Percentiles rank a stretch among this genome's conserved stretches.
These are phyloP conservation scores for Varanus salvator DNA, from an alignment of 2,113 vertebrate species.

Conservation along the genomic window DNA sequence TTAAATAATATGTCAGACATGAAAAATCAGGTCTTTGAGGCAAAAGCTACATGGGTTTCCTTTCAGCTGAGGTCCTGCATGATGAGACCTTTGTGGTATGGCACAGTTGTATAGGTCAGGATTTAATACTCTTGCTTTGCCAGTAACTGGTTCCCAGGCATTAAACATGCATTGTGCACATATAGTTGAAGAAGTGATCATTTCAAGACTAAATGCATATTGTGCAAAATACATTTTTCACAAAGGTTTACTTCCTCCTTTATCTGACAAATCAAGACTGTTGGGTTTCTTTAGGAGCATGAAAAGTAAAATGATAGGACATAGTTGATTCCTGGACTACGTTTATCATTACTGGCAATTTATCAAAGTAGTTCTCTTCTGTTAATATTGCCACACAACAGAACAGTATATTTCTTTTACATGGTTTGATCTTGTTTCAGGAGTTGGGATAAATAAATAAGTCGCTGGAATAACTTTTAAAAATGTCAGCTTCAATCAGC, in stretches of 20 bases:
- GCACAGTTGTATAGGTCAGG: background rate
- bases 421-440: constrained; percentile 1
- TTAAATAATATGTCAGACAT: background rate
- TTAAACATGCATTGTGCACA: background rate
- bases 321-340: background rate
- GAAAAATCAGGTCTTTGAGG: background rate
- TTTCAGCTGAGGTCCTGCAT: background rate
- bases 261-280: background rate
- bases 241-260: background rate
- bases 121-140: background rate
- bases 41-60: constrained; percentile 15
- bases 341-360: background rate
- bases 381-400: background rate
- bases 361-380: background rate
- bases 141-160: background rate
- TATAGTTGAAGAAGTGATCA: background rate
- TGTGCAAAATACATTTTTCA: background rate
- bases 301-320: background rate
- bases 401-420: background rate
- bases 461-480: background rate
- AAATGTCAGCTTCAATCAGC: background rate
- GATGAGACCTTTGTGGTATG: background rate
- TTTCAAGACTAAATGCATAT: background rate
- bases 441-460: constrained; percentile 8
- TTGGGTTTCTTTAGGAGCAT: background rate